Percentiles rank a stretch among this genome's conserved stretches.
Conservation (phyloP, 2,113 vertebrate genomes). For the Gnathonemus longibarbis region DNA sequence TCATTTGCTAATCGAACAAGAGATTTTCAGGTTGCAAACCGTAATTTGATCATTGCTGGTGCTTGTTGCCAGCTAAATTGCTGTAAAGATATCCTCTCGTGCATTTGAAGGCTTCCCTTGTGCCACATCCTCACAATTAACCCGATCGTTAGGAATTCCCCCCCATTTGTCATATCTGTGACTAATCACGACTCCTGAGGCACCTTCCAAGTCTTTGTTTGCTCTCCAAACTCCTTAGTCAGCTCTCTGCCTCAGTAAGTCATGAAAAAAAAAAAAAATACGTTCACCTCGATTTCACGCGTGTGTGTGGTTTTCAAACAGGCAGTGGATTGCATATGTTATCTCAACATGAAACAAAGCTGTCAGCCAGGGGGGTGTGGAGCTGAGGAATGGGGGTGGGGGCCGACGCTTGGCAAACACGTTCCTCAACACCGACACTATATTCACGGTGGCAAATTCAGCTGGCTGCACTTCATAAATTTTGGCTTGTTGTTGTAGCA, state of each 20-base stretch:
- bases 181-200: neutral
- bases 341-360: conserved; percentile 3
- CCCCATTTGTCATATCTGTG: neutral
- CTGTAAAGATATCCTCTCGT: neutral
- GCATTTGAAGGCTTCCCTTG: neutral
- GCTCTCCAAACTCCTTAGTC: neutral
- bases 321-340: neutral
- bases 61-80: neutral
- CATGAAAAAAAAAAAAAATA: neutral
- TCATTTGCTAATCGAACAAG: neutral
- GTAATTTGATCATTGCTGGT: neutral
- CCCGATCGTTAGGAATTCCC: neutral
- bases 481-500: neutral
- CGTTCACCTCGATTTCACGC: neutral
- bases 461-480: neutral
- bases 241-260: neutral
- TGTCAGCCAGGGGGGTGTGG: neutral
- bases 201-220: neutral
- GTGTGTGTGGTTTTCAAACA: neutral
- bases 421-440: neutral
- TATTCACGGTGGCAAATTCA: neutral
- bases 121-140: neutral
- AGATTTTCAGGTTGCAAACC: neutral
- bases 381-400: neutral
- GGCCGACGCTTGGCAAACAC: neutral